A percentile compares a stretch with the other conserved stretches of the same genome.
These are phyloP conservation scores for Brevipalpus yothersi DNA, from an alignment of 1,140 invertebrate genomes.

Conservation along the genomic window DNA sequence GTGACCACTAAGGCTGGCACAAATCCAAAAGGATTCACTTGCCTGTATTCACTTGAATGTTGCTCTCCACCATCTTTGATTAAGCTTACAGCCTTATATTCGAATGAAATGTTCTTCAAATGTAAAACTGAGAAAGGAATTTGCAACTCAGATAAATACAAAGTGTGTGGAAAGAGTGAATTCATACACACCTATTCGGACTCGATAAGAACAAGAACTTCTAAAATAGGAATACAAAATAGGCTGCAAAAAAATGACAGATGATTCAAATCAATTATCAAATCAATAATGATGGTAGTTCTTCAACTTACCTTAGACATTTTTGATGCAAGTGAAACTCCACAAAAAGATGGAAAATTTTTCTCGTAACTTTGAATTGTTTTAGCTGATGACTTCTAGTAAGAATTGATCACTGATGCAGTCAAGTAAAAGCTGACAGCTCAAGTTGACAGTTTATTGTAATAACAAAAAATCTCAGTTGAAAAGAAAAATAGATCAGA, in stretches of 20 bases:
- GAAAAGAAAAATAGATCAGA: too few relatives aligned
- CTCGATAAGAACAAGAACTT: conserved; percentile 23
- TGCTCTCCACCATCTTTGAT: conserved; percentile 41
- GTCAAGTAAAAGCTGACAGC: too few relatives aligned
- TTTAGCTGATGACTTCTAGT: too few relatives aligned
- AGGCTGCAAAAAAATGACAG: conserved; percentile 2
- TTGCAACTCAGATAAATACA: neutral
- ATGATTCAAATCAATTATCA: too few relatives aligned
- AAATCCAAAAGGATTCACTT: conserved; percentile 77
- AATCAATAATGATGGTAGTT: too few relatives aligned
- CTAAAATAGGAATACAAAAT: conserved; percentile 19
- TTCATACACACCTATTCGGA: conserved; percentile 17
- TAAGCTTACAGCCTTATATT: conserved; percentile 68
- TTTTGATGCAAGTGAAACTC: too few relatives aligned
- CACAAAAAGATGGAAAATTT: too few relatives aligned
- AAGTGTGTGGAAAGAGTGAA: neutral
- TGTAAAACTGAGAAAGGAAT: conserved; percentile 35
- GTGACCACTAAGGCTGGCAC: conserved; percentile 63
- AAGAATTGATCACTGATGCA: too few relatives aligned
- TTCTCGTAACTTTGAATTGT: too few relatives aligned
- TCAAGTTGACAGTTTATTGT: too few relatives aligned
- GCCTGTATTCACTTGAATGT: conserved; percentile 59
- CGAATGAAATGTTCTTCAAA: conserved; percentile 80
- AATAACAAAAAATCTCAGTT: too few relatives aligned
- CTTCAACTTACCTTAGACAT: too few relatives aligned